phyloP scores from a whole-genome alignment of 2,113 vertebrate species.

The Dicaeum eximium region DNA sequence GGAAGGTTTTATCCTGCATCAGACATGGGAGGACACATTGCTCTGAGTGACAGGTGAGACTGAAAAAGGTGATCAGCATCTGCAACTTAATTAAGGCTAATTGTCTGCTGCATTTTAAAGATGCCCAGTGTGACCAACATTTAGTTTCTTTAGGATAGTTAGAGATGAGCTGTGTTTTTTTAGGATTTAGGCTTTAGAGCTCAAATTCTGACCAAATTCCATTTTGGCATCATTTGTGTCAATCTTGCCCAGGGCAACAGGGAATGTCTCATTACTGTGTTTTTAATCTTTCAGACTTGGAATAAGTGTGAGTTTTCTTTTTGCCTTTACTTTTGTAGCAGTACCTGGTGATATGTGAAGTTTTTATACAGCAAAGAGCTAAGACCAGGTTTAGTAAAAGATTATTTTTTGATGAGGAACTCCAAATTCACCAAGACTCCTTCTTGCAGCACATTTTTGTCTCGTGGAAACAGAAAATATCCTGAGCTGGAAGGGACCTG shows the following conservation, averaged over 20 bases:
- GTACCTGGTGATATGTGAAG: background rate
- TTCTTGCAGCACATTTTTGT: background rate
- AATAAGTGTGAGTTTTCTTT: background rate
- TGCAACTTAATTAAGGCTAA: background rate
- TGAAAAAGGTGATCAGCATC: background rate
- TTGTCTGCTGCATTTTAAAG: background rate
- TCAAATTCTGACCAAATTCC: background rate
- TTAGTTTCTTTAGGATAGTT: background rate
- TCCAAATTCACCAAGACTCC: background rate
- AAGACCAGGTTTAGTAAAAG: background rate
- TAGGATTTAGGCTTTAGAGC: background rate
- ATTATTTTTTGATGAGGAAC: background rate
- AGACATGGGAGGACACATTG: background rate
- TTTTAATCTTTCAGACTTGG: background rate
- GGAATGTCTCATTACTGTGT: background rate
- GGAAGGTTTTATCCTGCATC: background rate
- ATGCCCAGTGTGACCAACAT: background rate
- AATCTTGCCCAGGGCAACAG: background rate
- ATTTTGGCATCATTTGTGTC: background rate
- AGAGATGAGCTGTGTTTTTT: background rate
- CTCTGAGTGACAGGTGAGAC: background rate
- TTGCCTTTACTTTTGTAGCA: background rate
- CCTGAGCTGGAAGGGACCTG: background rate
- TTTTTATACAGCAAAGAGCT: background rate
- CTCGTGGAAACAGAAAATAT: background rate